These are phyloP conservation scores for Julus scandinavius DNA, from an alignment of 2,888 invertebrate genomes.

Conservation along the genomic window DNA sequence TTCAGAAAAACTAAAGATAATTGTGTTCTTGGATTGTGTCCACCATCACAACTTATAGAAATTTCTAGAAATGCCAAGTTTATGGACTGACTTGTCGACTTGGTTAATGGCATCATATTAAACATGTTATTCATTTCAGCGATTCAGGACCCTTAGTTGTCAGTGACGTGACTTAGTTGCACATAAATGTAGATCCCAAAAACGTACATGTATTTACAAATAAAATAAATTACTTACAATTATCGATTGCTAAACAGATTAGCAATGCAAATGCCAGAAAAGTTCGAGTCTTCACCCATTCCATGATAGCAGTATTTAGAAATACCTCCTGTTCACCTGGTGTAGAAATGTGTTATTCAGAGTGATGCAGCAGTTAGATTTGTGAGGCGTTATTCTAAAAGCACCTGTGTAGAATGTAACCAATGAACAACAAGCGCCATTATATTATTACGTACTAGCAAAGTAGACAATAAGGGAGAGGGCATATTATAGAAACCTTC, in stretches of 20 bases:
- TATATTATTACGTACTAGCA: not conserved
- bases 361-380: not conserved
- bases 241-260: not conserved
- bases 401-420: not conserved
- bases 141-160: too few relatives aligned
- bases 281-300: not conserved
- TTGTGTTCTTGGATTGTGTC: too few relatives aligned
- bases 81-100: too few relatives aligned
- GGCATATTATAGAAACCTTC: not conserved
- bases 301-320: not conserved
- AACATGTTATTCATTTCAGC: too few relatives aligned
- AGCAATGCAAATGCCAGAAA: not conserved
- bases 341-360: not conserved
- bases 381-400: not conserved
- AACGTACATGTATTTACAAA: too few relatives aligned
- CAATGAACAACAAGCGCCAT: not conserved
- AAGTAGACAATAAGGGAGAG: not conserved
- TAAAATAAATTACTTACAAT: not conserved
- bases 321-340: not conserved
- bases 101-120: too few relatives aligned
- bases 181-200: too few relatives aligned
- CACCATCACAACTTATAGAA: too few relatives aligned
- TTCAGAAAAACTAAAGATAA: too few relatives aligned
- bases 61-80: too few relatives aligned
- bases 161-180: too few relatives aligned